Evolutionary conservation across 2,888 invertebrate species (phyloP), one percentile per base, ranked within the genome.

Genomic region (Microctonus hyperodae): DNA sequence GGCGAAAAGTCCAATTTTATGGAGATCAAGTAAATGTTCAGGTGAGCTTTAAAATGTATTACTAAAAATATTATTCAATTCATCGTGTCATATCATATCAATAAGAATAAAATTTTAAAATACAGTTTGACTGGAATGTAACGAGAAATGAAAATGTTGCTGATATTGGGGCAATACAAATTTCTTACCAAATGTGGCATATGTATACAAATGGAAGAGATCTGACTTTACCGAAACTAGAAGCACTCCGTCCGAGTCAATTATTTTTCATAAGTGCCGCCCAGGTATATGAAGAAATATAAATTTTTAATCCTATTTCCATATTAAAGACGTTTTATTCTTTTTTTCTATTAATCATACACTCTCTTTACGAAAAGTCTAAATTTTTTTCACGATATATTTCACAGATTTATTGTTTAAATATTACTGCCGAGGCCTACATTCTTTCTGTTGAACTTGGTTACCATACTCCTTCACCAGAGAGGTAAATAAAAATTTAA

Each of bases 61-160:
- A n/a, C 20, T 16, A 16, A 40, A 44, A 59, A 50, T 60, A 10
- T 33, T 65, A 13, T 31, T 48, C 10, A 20, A 13, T 51, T 31
- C n/a, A 7, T 20, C 20, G 13, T 11, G n/a, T 23, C 13, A 40
- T 48, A 40, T 10, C 13, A 28, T 5, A 48, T 25, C 35, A 53
- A 53, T 53, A 35, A 10, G 23, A 16, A 62, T 37, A 22, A 61
- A 58, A 51, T 44, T 28, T 56, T 53, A 68, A 28, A 50, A 69
- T 64, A 72, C 70, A 87, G 86, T 86, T 87, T 71, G 86, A 87
- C 72, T 86, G 86, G 81, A 86, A 86, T 72, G 82, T 85, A 58
- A 87, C 87, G 10, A 78, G 85, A 65, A 87, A 87, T 72, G 87
- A 87, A 73, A 87, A 87, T 71, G 82, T 87, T 72, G 87, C 87